Conservation (phyloP, 1,140 invertebrate species). For the Euwallacea fornicatus region DNA sequence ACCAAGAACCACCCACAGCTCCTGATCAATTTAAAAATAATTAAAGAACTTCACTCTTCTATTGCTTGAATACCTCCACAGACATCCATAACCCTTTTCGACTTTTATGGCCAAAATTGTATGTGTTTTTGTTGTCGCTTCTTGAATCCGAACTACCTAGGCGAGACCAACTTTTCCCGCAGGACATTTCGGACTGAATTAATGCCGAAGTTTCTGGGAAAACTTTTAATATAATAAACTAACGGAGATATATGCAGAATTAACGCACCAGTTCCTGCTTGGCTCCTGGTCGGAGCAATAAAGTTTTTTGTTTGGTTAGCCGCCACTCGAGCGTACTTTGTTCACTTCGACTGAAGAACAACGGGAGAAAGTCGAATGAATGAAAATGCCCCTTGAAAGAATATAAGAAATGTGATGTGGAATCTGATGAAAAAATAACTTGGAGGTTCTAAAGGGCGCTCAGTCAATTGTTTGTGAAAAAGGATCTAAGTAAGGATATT, state of each 20-base stretch:
- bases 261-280: conserved; percentile 23
- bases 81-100: background rate
- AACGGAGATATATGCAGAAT: conserved; percentile 29
- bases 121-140: conserved; percentile 18
- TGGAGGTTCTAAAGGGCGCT: too few species aligned
- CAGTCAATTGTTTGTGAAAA: too few species aligned
- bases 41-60: too few species aligned
- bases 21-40: too few species aligned
- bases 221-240: conserved; percentile 35
- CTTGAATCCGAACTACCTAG: conserved; percentile 18
- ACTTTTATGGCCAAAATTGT: background rate
- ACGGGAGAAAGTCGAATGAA: too few species aligned
- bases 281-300: conserved; percentile 3
- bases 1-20: too few species aligned
- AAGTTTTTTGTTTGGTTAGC: conserved; percentile 9
- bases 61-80: too few species aligned
- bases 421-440: too few species aligned
- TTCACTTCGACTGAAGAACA: too few species aligned
- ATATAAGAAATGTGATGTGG: too few species aligned
- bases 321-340: background rate
- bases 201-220: conserved; percentile 9
- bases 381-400: too few species aligned
- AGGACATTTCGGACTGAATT: conserved; percentile 25
- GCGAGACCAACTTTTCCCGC: conserved; percentile 12
- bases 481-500: too few species aligned